phyloP scores from a whole-genome alignment of 2,797 vertebrate species.

The Apogon talboti region DNA sequence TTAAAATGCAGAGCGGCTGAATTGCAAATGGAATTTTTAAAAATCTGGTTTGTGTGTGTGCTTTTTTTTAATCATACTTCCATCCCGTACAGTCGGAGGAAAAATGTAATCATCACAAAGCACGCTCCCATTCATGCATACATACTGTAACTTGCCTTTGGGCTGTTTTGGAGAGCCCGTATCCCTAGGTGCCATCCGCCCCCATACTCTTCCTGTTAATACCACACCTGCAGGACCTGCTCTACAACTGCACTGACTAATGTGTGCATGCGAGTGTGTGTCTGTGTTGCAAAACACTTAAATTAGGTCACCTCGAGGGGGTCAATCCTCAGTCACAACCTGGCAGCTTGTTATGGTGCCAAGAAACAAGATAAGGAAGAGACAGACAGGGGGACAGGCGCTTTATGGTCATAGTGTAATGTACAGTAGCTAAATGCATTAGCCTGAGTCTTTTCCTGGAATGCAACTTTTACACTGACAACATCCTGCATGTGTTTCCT shows the following conservation, averaged over 20 bases:
- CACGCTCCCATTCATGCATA: conserved; percentile 1
- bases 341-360: conserved; percentile 27
- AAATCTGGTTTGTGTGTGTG: not conserved
- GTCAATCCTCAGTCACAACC: conserved; percentile 37
- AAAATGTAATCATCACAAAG: not conserved
- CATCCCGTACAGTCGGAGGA: not conserved
- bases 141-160: conserved; percentile 32
- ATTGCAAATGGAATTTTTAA: not conserved
- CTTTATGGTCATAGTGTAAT: not conserved
- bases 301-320: conserved; percentile 43
- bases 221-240: conserved; percentile 52
- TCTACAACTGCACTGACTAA: conserved; percentile 21
- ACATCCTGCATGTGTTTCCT: conserved; percentile 67
- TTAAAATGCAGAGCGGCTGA: not conserved
- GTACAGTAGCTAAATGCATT: conserved; percentile 24
- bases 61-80: not conserved
- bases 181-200: conserved; percentile 47
- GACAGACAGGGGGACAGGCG: not conserved
- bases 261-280: conserved; percentile 7
- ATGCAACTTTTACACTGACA: conserved; percentile 49
- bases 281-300: conserved; percentile 14
- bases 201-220: conserved; percentile 26
- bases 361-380: conserved; percentile 26
- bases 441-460: conserved; percentile 58
- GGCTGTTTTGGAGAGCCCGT: conserved; percentile 41